Evolutionary conservation across 2,888 invertebrate species (phyloP).

Genomic region (Diadegma fenestrale): DNA sequence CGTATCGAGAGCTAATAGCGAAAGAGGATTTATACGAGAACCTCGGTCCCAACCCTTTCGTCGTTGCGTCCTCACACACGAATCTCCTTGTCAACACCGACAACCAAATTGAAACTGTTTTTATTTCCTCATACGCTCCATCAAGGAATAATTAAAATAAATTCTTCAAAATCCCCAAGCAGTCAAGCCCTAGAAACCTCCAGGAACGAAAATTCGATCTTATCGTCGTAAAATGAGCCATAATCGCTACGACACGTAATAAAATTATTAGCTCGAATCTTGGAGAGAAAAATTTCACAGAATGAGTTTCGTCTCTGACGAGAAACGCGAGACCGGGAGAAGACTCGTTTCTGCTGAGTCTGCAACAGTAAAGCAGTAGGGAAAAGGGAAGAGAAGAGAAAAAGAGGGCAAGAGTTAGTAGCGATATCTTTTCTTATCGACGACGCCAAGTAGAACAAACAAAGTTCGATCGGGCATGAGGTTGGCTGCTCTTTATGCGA

Average conservation of each 20-base stretch:
- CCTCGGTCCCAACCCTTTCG: constrained; percentile 44
- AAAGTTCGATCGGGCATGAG: constrained; percentile 74
- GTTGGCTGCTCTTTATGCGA: constrained; percentile 57
- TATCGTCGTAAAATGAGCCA: background rate
- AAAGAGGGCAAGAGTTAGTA: constrained; percentile 42
- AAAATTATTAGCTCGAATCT: constrained; percentile 8
- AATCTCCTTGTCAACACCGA: background rate
- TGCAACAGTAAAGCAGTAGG: constrained; percentile 65
- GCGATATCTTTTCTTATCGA: constrained; percentile 76
- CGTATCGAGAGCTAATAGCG: constrained; percentile 47
- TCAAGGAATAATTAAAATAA: too few species aligned
- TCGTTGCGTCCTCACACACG: constrained; percentile 28
- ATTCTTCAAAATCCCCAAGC: constrained; percentile 14
- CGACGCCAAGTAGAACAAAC: constrained; percentile 77
- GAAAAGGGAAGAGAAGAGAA: constrained; percentile 12
- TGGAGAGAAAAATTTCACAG: constrained; percentile 62
- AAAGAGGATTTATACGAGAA: constrained; percentile 36
- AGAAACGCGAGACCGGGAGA: constrained; percentile 11
- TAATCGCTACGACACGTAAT: background rate
- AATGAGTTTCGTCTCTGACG: constrained; percentile 17
- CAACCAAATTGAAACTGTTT: constrained; percentile 18
- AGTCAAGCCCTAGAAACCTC: background rate
- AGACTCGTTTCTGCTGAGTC: constrained; percentile 73
- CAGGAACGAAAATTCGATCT: background rate
- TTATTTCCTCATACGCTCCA: background rate